Evolutionary conservation across 2,888 invertebrate genomes (phyloP).

Genomic region (Marasmarcha lunaedactyla): DNA sequence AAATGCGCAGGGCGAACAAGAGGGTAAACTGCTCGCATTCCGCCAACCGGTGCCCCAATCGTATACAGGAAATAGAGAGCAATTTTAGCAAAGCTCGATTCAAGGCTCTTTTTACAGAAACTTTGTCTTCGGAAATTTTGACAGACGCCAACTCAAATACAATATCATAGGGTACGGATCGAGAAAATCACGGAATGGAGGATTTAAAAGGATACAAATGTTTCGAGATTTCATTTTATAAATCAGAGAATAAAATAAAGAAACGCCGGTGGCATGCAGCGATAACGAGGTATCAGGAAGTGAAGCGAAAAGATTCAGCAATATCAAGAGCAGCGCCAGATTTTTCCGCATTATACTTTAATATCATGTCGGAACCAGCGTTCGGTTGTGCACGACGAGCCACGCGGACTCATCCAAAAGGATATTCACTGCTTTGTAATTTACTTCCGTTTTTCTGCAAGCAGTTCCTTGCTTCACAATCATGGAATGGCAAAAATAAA

Average conservation of each 20-base stretch:
- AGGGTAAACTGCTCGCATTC: slow-evolving; percentile 52
- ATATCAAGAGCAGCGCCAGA: slow-evolving; percentile 6
- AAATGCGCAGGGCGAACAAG: slow-evolving; percentile 34
- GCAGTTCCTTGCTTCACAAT: slow-evolving; percentile 24
- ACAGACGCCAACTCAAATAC: too few species aligned
- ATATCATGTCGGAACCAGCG: slow-evolving; percentile 40
- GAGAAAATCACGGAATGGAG: too few species aligned
- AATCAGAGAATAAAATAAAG: background rate
- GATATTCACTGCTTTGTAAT: slow-evolving; percentile 39
- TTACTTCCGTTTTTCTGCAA: slow-evolving; percentile 29
- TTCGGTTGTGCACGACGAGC: slow-evolving; percentile 27
- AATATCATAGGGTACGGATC: background rate
- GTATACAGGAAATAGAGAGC: slow-evolving; percentile 31
- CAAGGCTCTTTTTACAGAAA: slow-evolving; percentile 3
- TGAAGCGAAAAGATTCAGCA: background rate
- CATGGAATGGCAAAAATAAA: slow-evolving; percentile 31
- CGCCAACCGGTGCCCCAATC: slow-evolving; percentile 20
- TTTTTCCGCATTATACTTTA: slow-evolving; percentile 39
- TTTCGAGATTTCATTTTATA: too few species aligned
- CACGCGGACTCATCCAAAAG: slow-evolving; percentile 28
- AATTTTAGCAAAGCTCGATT: slow-evolving; percentile 21
- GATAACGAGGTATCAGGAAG: background rate
- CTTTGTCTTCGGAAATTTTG: background rate
- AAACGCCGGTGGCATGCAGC: background rate
- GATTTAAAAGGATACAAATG: too few species aligned